A percentile compares a stretch with the other conserved stretches of the same genome.
Evolutionary conservation across 2,888 invertebrate genomes (phyloP).

Genomic region (Acleris emargana): DNA sequence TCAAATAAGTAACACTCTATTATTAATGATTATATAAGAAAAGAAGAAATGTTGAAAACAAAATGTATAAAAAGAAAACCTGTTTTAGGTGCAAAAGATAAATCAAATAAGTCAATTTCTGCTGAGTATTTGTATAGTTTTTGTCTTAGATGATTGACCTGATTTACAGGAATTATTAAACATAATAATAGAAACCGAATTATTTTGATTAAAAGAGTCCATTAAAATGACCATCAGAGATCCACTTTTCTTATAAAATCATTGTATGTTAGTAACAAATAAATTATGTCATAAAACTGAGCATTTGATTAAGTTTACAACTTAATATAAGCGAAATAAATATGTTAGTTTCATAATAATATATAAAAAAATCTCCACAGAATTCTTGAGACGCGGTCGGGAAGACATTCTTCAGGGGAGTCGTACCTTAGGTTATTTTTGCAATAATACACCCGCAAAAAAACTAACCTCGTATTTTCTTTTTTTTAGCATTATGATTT

Average conservation of each 20-base stretch:
- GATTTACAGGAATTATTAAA: no score
- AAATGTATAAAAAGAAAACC: neutral
- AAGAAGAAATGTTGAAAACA: neutral
- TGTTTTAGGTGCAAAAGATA: no score
- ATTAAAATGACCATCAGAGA: neutral
- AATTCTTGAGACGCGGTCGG: slow-evolving; percentile 15
- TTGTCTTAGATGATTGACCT: no score
- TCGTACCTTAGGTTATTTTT: no score
- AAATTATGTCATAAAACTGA: slow-evolving; percentile 52
- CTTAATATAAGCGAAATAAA: slow-evolving; percentile 75
- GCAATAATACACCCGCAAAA: no score
- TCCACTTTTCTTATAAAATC: slow-evolving; percentile 23
- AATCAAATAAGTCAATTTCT: no score
- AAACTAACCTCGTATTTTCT: no score
- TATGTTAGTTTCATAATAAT: slow-evolving; percentile 64
- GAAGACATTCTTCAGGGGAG: slow-evolving; percentile 27
- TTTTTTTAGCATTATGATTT: no score
- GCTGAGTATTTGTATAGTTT: no score
- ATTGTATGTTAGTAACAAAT: slow-evolving; percentile 49
- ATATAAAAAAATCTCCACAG: slow-evolving; percentile 45
- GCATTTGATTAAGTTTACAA: slow-evolving; percentile 49
- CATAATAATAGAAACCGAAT: no score
- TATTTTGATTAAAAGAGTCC: no score
- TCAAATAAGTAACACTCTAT: slow-evolving; percentile 23
- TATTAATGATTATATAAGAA: slow-evolving; percentile 1